Evolutionary conservation across 2,797 vertebrate species (phyloP), one percentile per base, ranked within the genome.

Genomic region (Pseudochaenichthys georgianus): DNA sequence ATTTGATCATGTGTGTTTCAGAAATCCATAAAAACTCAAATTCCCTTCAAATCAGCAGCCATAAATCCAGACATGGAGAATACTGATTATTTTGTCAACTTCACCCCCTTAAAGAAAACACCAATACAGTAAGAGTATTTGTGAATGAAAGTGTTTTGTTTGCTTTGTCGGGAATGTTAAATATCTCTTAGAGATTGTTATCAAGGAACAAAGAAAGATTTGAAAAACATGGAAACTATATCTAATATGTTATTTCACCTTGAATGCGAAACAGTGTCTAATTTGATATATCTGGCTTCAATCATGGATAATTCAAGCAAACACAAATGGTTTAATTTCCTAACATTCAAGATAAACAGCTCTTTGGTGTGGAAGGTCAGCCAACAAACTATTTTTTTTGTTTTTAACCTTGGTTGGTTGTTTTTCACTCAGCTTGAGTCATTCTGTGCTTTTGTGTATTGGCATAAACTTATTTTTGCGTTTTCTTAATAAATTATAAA

Each of bases 261-360:
- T 78, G 60, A 84, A 86, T 66, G 71, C 78, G 52, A 87, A 90
- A 85, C 65, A 73, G 76, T 66, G 77, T 87, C 73, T 90, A 83
- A 92, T 91, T 88, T 84, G 66, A 63, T 78, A 58, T 90, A 87
- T 90, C 91, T 93, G 92, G 85, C 75, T 89, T 74, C 84, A 87
- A 90, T 94, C 91, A 88, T 51, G 58, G 80, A 87, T 88, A 89
- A 93, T 87, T 91, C 75, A 84, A 88, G 86, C 81, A 90, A 88
- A 93, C 82, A 86, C 87, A 84, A 91, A 91, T 69, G 84, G 85
- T 90, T 93, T 91, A 0, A 43, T 89, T 89, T 88, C 87, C 83
- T 84, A 89, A 87, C 80, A 48, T 86, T 78, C 80, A 82, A 85
- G 90, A 89, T 84, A 93, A 92, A 91, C 85, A 88, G 80, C 78